phyloP scores from a whole-genome alignment of 1,140 invertebrate genomes.

The Aphelinus atriplicis region DNA sequence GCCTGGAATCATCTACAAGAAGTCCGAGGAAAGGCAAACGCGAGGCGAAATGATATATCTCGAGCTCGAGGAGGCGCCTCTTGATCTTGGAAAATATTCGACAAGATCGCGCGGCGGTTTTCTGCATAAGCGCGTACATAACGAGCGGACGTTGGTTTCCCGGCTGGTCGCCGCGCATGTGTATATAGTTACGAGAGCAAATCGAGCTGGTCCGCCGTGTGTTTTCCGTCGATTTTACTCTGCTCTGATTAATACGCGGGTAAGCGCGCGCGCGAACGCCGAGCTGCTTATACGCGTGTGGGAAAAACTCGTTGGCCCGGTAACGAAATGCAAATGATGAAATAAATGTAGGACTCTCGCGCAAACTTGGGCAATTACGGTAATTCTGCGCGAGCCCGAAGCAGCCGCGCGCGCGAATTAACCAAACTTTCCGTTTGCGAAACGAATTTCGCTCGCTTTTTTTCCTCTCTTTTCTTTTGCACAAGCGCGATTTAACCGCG shows the following conservation, averaged over 20 bases:
- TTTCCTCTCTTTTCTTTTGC: too few species aligned
- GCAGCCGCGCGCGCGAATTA: neutral
- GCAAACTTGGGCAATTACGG: slow-evolving; percentile 11
- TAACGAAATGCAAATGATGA: slow-evolving; percentile 22
- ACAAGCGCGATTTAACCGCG: too few species aligned
- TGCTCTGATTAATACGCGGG: slow-evolving; percentile 14
- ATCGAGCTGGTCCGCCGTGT: neutral
- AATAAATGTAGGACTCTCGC: slow-evolving; percentile 11
- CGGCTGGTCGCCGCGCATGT: neutral
- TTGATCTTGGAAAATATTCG: slow-evolving; percentile 26
- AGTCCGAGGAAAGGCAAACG: neutral
- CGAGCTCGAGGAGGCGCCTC: neutral
- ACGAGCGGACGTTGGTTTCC: neutral
- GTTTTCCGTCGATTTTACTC: slow-evolving; percentile 23
- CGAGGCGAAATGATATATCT: slow-evolving; percentile 11
- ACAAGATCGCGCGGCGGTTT: slow-evolving; percentile 2
- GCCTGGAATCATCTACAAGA: neutral
- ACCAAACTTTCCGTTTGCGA: neutral
- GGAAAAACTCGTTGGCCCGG: slow-evolving; percentile 1
- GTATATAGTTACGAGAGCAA: slow-evolving; percentile 4
- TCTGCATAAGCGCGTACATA: neutral
- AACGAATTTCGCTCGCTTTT: neutral
- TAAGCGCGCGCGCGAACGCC: neutral
- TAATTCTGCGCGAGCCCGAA: slow-evolving; percentile 1
- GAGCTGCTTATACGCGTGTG: neutral